Conservation (phyloP, 2,888 invertebrate species). For the Chrysolina haemoptera region DNA sequence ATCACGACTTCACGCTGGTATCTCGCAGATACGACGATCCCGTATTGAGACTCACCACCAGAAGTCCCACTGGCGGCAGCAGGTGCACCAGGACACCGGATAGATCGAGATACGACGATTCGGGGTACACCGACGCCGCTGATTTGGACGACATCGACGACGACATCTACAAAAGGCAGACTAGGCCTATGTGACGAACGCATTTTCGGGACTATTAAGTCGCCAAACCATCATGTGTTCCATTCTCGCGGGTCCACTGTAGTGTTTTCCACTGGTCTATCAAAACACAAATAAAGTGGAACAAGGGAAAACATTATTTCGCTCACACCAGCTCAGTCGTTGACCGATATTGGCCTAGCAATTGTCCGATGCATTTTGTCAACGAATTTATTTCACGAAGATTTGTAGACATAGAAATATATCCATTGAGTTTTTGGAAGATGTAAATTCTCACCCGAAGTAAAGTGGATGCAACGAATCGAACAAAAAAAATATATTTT, state of each 20-base stretch:
- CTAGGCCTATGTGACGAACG: slow-evolving; percentile 27
- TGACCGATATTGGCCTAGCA: too few species aligned
- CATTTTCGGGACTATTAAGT: slow-evolving; percentile 24
- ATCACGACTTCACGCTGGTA: slow-evolving; percentile 88
- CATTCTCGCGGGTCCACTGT: background rate
- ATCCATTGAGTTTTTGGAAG: too few species aligned
- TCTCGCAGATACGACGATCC: slow-evolving; percentile 82
- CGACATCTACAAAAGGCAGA: slow-evolving; percentile 22
- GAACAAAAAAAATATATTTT: too few species aligned
- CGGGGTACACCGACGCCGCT: slow-evolving; percentile 80
- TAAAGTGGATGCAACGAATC: too few species aligned
- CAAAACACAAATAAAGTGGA: too few species aligned
- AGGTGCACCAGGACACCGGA: slow-evolving; percentile 68
- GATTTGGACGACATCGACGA: slow-evolving; percentile 72
- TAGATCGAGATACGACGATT: slow-evolving; percentile 80
- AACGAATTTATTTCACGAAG: too few species aligned
- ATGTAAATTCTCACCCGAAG: too few species aligned
- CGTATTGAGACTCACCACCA: slow-evolving; percentile 70
- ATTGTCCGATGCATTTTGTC: too few species aligned
- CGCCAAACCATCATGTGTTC: background rate
- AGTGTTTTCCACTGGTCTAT: too few species aligned
- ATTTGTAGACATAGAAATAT: too few species aligned
- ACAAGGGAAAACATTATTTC: too few species aligned
- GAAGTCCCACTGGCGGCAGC: slow-evolving; percentile 74
- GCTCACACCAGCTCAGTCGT: too few species aligned